Evolutionary conservation across 2,113 vertebrate genomes (phyloP), one percentile per base, ranked within the genome.

Genomic region (Rhagologus leucostigma): DNA sequence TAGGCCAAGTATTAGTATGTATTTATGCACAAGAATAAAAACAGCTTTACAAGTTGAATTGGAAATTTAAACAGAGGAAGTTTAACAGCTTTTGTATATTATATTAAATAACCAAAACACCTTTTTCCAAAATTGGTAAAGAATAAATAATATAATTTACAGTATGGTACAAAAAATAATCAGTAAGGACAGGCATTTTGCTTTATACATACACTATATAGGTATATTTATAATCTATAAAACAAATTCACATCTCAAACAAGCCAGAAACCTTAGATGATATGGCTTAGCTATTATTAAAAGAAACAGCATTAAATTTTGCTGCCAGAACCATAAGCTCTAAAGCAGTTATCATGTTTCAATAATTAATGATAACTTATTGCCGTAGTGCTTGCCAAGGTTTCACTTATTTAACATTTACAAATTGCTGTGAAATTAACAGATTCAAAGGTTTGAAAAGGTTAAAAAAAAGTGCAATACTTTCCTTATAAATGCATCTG

Each of bases 121-220:
- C 97, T 97, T 98, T 98, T 97, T 93, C 98, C 97, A 90, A 98
- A 98, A 97, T 97, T 95, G 97, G 92, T 98, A 98, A 98, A 98
- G 98, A 98, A 98, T 98, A 98, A 98, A 98, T 98, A 98, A 98
- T 98, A 98, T 98, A 98, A 98, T 98, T 98, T 98, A 98, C 98
- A 98, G 97, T 98, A 98, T 98, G 96, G 96, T 98, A 98, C 98
- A 98, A 98, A 98, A 98, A 98, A 98, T 98, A 98, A 98, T 95
- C 98, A 97, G 97, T 97, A 98, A 97, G 96, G 97, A 97, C 98
- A 98, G 95, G 97, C 97, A 98, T 98, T 98, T 97, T 97, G 97
- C 97, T 98, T 98, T 98, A 97, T 98, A 98, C 98, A 98, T 97
- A 98, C 95, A 97, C 95, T 98, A 96, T 98, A 98, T 98, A 97